phyloP scores from a whole-genome alignment of 2,888 invertebrate genomes.

The Anaspis maculata region DNA sequence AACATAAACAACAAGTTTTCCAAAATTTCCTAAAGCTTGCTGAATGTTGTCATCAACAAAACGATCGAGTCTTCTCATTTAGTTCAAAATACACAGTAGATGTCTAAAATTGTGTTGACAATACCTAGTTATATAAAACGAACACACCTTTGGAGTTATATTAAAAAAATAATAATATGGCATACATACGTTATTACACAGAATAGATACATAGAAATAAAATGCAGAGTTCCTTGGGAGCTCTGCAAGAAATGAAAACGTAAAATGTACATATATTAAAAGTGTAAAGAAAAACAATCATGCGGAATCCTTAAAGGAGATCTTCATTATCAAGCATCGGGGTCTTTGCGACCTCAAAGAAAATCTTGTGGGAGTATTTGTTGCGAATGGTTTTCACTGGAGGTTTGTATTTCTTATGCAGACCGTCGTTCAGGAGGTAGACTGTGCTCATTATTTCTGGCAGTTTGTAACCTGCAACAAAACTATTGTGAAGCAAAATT shows the following conservation, averaged over 20 bases:
- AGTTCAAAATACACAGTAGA: not conserved
- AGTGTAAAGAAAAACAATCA: too few relatives aligned
- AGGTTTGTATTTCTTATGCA: conserved; percentile 70
- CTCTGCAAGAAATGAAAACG: too few relatives aligned
- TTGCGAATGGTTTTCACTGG: conserved; percentile 78
- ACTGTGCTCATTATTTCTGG: conserved; percentile 66
- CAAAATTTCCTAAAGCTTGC: conserved; percentile 2
- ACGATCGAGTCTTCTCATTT: not conserved
- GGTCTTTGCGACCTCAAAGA: conserved; percentile 85
- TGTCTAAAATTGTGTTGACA: too few relatives aligned
- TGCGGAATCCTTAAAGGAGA: not conserved
- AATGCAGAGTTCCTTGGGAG: too few relatives aligned
- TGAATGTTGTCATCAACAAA: conserved; percentile 6
- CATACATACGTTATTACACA: too few relatives aligned
- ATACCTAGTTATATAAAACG: too few relatives aligned
- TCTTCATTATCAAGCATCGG: conserved; percentile 44
- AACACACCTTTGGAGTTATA: too few relatives aligned
- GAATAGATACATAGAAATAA: too few relatives aligned
- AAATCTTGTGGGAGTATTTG: conserved; percentile 91
- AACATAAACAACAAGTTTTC: conserved; percentile 9
- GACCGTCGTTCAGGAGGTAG: conserved; percentile 63
- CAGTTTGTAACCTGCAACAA: conserved; percentile 61
- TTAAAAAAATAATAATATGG: too few relatives aligned
- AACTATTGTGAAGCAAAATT: not conserved
- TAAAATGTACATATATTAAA: too few relatives aligned